Base-by-base conservation (phyloP, 2,888 invertebrate species). In the Oscheius sp. region DNA sequence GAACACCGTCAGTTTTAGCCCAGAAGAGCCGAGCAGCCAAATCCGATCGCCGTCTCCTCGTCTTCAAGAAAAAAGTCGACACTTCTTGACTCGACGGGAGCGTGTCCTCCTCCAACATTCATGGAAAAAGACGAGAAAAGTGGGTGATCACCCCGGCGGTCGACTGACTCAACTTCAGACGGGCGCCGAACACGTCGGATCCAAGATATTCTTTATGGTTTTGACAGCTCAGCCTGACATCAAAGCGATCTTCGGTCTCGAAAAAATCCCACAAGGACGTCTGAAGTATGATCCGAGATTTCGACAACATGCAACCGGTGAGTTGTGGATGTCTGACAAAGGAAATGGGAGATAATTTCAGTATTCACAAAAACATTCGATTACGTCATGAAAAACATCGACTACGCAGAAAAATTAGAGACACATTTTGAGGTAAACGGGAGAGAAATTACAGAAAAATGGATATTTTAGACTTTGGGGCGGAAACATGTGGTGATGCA, bases 151-250 rank as follows among this genome's bases (percentile, higher is more conserved):
- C 16, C 45, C 45, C 45, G 16, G 45, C 9, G 45, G 16, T 16
- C 45, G 21, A 55, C 12, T 55, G 41, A 12, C 6, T 25, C 6
- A 13, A 35, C 12, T 29, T 52, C 23, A 85, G 83, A 85, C 84
- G 18, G 87, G 85, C 0, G 83, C 85, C 2, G 87, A 85, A 43
- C 84, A 86, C 46, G 78, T 87, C 56, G 87, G 87, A 1, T 78
- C 84, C 12, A 84, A 84, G 73, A 85, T 87, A 58, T 87, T 87
- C 78, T 79, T 84, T 43, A 82, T 85, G 75, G 85, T 87, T 16
- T 78, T 87, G 66, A 83, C 82, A 0, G 84, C 86, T 1, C 83
- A 86, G 59, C 87, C 87, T 46, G 85, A 87, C 70, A 85, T 87
- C 56, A 85, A 85, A 58, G 73, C 82, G 29, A 84, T 87, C 58